phyloP scores from a whole-genome alignment of 2,797 vertebrate genomes.

The Hemitrygon akajei region DNA sequence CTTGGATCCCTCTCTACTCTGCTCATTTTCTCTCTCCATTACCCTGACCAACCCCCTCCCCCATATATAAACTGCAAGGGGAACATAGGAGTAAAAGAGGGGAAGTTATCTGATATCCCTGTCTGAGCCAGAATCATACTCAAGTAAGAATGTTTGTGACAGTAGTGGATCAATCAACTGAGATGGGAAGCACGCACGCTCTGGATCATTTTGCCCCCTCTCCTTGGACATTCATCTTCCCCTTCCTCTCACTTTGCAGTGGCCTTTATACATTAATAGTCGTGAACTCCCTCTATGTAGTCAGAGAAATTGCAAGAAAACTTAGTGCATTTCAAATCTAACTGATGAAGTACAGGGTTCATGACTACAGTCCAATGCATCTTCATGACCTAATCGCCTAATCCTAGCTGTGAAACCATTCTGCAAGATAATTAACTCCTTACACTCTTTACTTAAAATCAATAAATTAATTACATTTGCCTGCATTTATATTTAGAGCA shows the following conservation, averaged over 20 bases:
- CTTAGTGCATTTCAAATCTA: not conserved
- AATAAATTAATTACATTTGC: not conserved
- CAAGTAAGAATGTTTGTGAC: not conserved
- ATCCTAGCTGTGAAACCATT: not conserved
- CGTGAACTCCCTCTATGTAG: not conserved
- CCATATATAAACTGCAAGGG: not conserved
- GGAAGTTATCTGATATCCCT: not conserved
- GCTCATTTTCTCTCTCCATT: too few species aligned
- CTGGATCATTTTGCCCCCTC: not conserved
- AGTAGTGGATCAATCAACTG: not conserved
- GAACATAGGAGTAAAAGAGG: not conserved
- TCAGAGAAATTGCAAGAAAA: not conserved
- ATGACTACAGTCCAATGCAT: too few species aligned
- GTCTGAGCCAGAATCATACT: not conserved
- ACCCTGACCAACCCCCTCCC: not conserved
- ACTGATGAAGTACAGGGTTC: too few species aligned
- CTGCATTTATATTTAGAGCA: not conserved
- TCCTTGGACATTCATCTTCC: not conserved
- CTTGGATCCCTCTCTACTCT: too few species aligned
- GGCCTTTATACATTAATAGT: not conserved
- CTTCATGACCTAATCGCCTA: not conserved
- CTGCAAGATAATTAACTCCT: not conserved
- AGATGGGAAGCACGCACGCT: not conserved
- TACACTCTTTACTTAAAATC: not conserved
- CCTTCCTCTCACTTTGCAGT: not conserved